phyloP scores from a whole-genome alignment of 2,797 vertebrate species.

The Apogon talboti region DNA sequence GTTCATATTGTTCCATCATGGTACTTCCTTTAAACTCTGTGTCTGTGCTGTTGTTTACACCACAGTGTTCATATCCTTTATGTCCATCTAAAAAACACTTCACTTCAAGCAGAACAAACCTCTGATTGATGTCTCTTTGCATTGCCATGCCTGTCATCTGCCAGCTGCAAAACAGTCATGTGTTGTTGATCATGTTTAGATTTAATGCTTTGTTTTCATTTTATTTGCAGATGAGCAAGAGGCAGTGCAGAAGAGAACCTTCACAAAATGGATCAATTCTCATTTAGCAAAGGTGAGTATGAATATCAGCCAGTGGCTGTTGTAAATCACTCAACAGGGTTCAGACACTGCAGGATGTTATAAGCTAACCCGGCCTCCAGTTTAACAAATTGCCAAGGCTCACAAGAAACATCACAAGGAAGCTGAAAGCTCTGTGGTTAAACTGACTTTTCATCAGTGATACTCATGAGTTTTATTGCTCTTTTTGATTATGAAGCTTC shows the following conservation, averaged over 20 bases:
- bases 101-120: neutral
- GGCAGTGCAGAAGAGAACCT: slow-evolving; percentile 96
- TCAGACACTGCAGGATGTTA: slow-evolving; percentile 3
- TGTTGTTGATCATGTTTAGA: too few species aligned
- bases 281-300: slow-evolving; percentile 93
- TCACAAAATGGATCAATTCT: slow-evolving; percentile 99
- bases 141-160: too few species aligned
- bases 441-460: slow-evolving; percentile 33
- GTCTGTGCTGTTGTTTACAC: slow-evolving; percentile 9
- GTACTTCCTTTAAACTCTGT: slow-evolving; percentile 16
- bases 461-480: slow-evolving; percentile 33
- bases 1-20: too few species aligned
- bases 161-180: too few species aligned
- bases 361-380: slow-evolving; percentile 5
- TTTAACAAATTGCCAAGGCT: slow-evolving; percentile 11
- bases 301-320: neutral
- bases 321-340: neutral
- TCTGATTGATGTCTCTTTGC: neutral
- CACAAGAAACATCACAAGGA: slow-evolving; percentile 11
- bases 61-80: neutral
- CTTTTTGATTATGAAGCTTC: slow-evolving; percentile 24
- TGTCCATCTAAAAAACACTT: neutral
- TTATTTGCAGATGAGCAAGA: slow-evolving; percentile 93
- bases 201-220: slow-evolving; percentile 17
- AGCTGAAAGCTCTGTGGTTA: neutral